Evolutionary conservation across 2,113 vertebrate species (phyloP).

Genomic region (Pomatostomus ruficeps): DNA sequence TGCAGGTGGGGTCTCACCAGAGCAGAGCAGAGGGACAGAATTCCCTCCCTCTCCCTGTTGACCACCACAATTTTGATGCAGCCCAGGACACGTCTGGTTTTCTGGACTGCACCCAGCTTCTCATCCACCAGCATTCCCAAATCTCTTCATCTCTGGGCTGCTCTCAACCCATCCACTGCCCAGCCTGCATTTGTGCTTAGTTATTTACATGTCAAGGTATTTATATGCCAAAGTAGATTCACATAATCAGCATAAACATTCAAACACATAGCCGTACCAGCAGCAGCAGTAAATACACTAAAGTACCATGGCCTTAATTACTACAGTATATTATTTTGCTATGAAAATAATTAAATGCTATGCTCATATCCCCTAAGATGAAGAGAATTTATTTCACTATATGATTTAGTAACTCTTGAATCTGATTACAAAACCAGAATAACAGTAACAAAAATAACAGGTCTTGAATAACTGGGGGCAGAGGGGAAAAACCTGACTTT

Average conservation of each 20-base stretch:
- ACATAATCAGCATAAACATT: neutral
- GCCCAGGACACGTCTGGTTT: neutral
- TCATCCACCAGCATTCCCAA: neutral
- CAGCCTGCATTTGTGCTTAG: neutral
- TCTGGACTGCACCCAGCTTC: neutral
- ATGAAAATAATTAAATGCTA: neutral
- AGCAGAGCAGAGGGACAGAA: neutral
- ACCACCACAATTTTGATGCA: neutral
- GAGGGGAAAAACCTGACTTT: neutral
- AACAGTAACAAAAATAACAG: neutral
- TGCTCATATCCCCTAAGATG: neutral
- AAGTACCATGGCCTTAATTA: neutral
- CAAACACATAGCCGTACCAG: neutral
- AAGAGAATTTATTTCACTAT: neutral
- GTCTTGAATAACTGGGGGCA: neutral
- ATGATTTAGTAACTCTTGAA: neutral
- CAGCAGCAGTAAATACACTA: neutral
- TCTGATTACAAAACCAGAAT: neutral
- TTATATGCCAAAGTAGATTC: neutral
- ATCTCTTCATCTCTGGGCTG: neutral
- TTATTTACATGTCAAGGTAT: neutral
- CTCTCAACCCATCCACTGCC: neutral
- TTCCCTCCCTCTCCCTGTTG: neutral
- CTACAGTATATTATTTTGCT: neutral
- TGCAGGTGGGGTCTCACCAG: neutral